Evolutionary conservation across 2,888 invertebrate species (phyloP), one percentile per base, ranked within the genome.

Genomic region (Mythimna ferrago): DNA sequence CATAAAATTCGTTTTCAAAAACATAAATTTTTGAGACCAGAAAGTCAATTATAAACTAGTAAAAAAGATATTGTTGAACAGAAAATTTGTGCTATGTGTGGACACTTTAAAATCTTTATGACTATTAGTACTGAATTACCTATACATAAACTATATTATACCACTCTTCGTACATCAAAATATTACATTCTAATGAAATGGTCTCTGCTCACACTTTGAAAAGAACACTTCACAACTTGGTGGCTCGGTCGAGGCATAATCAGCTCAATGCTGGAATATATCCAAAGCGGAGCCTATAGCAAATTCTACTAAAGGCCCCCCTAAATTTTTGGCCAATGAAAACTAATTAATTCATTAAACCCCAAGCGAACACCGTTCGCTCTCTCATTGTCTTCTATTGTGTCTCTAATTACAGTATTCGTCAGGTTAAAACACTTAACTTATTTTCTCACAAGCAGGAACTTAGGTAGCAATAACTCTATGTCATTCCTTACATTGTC

Each of bases 81-180:
- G 3, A 63, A n/a, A 67, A 54, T 58, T 83, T 84, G 82, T 78
- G 83, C 81, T 4, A 60, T 35, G 14, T 41, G 35, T 63, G 44
- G 38, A 54, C 19, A 32, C 56, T 48, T 56, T 32, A 51, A 60
- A 62, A 67, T 53, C 44, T 67, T 61, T 69, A 65, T 48, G 66
- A 41, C 70, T 66, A 75, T 83, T 70, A 48, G 58, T 73, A 85
- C 61, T 85, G 64, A 41, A 76, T 14, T 73, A 66, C 7, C 57
- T 80, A 71, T n/a, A 64, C 26, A 75, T 57, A 73, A 54, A 63
- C 48, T 71, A 54, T 58, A 74, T 51, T 72, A 64, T 38, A 44
- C 16, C 53, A 38, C 35, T 56, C 48, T n/a, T 58, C 48, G 66
- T 69, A 66, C 71, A 53, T 63, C 48, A 73, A 72, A 54, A 53